These are phyloP conservation scores for Lasioglossum leucozonium DNA, from an alignment of 2,888 invertebrate genomes.

Conservation along the genomic window DNA sequence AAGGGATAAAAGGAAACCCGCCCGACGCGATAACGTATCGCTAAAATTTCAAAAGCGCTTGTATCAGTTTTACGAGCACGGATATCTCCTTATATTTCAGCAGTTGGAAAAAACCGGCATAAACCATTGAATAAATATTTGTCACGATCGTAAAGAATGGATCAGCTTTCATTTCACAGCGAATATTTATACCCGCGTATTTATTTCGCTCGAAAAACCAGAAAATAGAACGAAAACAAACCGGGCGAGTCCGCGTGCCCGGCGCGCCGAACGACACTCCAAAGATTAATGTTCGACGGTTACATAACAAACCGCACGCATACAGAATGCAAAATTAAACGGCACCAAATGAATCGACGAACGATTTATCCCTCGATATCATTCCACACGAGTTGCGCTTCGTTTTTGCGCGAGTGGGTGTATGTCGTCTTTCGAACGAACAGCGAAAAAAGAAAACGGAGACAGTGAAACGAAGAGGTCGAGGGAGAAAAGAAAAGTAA, in stretches of 20 bases:
- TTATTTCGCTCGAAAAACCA: conserved; percentile 16
- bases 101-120: not conserved
- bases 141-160: not conserved
- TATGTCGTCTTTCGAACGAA: conserved; percentile 1
- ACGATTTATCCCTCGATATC: conserved; percentile 13
- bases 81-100: not conserved
- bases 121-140: conserved; percentile 8
- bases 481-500: not conserved
- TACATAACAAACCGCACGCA: not conserved
- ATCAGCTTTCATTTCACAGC: not conserved
- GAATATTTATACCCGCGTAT: conserved; percentile 17
- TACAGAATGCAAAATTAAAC: conserved; percentile 23
- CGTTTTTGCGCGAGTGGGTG: conserved; percentile 16
- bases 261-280: not conserved
- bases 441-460: not conserved
- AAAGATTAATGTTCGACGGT: conserved; percentile 31
- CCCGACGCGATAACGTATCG: not conserved
- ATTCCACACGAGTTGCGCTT: not conserved
- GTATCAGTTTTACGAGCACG: conserved; percentile 1
- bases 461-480: not conserved
- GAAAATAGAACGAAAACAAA: not conserved
- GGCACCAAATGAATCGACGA: conserved; percentile 24
- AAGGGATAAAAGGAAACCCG: not conserved
- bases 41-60: not conserved
- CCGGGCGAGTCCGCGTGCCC: not conserved